A percentile compares a stretch with the other conserved stretches of the same genome.
Evolutionary conservation across 2,113 vertebrate species (phyloP).

Genomic region (Turdus rufiventris): DNA sequence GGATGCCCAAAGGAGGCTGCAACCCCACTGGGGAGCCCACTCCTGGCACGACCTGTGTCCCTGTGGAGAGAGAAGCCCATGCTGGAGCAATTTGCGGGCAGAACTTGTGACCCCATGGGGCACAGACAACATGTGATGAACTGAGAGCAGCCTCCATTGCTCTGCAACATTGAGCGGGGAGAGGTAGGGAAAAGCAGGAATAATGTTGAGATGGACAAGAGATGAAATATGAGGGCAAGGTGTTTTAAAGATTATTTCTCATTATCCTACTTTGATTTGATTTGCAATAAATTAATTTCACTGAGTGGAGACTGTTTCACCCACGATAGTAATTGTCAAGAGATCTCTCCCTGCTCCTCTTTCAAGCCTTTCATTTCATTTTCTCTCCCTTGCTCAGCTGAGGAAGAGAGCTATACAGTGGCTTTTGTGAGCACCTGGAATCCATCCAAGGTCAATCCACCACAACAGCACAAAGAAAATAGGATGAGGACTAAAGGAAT

Average conservation of each 20-base stretch:
- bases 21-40: rapidly evolving
- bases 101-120: background rate
- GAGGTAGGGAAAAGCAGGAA: background rate
- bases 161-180: rapidly evolving
- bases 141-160: background rate
- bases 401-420: background rate
- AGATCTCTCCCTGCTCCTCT: background rate
- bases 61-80: background rate
- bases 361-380: background rate
- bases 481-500: background rate
- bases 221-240: background rate
- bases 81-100: background rate
- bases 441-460: background rate
- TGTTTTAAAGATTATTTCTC: background rate
- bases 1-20: background rate
- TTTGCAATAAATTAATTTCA: background rate
- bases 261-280: background rate
- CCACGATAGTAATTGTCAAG: background rate
- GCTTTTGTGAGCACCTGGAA: background rate
- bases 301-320: background rate
- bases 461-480: background rate
- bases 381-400: background rate
- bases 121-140: background rate
- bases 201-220: background rate
- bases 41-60: background rate